phyloP scores from a whole-genome alignment of 2,888 invertebrate species.

The Zele albiditarsus region DNA sequence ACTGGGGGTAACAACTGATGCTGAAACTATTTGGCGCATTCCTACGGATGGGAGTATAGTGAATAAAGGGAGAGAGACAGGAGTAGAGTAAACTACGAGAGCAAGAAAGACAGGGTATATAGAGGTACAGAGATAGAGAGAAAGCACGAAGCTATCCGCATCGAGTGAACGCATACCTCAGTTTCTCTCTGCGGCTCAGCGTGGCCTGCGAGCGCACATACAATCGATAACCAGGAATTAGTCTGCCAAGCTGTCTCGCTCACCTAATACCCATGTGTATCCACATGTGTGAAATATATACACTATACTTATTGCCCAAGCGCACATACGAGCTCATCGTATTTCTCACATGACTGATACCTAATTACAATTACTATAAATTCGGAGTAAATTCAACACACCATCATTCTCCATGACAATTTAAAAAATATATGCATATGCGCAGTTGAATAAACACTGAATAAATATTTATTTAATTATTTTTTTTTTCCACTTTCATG shows the following conservation, averaged over 20 bases:
- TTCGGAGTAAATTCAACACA: not conserved
- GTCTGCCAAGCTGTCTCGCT: conserved; percentile 59
- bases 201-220: conserved; percentile 50
- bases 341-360: conserved; percentile 37
- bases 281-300: conserved; percentile 8
- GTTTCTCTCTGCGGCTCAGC: conserved; percentile 39
- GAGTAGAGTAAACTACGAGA: conserved; percentile 6
- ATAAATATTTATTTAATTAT: not conserved
- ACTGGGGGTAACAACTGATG: conserved; percentile 41
- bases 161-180: conserved; percentile 42
- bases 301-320: not conserved
- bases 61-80: conserved; percentile 14
- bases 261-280: conserved; percentile 33
- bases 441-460: not conserved
- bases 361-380: conserved; percentile 36
- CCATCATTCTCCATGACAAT: not conserved
- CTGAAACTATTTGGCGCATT: conserved; percentile 43
- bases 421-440: not conserved
- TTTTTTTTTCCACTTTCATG: not conserved
- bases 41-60: conserved; percentile 25
- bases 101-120: not conserved
- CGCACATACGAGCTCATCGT: not conserved
- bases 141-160: conserved; percentile 37
- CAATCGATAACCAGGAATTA: conserved; percentile 65
- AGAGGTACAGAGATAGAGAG: not conserved